Evolutionary conservation across 2,797 vertebrate species (phyloP).

Genomic region (Melanotaenia trifasciata): DNA sequence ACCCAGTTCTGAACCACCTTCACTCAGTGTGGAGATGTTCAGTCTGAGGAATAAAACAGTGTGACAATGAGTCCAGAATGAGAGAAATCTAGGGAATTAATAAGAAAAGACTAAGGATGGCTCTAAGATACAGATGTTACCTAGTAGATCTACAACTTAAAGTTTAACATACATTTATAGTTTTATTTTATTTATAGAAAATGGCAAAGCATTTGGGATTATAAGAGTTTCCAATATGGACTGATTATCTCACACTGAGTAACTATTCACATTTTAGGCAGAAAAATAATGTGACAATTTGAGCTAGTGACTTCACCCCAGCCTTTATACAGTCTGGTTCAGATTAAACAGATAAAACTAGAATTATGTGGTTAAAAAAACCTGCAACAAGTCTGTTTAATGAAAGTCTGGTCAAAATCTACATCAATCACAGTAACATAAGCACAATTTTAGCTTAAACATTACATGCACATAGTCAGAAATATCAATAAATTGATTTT

Average conservation of each 20-base stretch:
- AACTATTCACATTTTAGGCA: neutral
- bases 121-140: neutral
- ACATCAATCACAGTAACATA: neutral
- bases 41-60: conserved; percentile 35
- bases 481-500: neutral
- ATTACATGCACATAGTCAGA: neutral
- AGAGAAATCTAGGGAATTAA: neutral
- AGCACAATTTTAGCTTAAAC: neutral
- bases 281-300: neutral
- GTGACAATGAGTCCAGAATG: neutral
- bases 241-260: neutral
- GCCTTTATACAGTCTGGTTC: too few species aligned
- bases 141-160: neutral
- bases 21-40: conserved; percentile 55
- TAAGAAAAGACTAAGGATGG: too few species aligned
- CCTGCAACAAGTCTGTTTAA: too few species aligned
- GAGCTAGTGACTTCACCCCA: neutral
- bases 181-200: neutral
- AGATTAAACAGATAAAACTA: neutral
- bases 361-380: neutral
- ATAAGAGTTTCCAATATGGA: neutral
- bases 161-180: neutral
- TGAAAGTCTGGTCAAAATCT: neutral
- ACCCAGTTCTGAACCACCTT: conserved; percentile 22
- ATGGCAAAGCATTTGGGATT: neutral